Conservation (phyloP, 2,113 vertebrate genomes). For the Gymnarchus niloticus region DNA sequence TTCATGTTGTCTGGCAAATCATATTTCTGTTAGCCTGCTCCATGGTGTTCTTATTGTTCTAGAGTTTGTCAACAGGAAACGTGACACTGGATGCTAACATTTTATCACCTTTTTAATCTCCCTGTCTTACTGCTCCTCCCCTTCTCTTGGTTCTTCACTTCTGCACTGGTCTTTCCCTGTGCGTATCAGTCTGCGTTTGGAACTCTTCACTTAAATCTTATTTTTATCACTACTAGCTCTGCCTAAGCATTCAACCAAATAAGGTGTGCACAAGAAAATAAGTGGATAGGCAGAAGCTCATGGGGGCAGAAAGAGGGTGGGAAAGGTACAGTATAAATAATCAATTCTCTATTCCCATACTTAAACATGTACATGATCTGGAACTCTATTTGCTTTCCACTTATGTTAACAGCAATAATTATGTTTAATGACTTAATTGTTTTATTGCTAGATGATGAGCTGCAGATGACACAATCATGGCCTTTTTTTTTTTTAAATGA, state of each 20-base stretch:
- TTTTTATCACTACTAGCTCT: conserved; percentile 50
- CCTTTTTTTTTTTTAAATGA: not conserved
- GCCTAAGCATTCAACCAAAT: conserved; percentile 50
- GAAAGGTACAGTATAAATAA: conserved; percentile 42
- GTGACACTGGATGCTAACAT: conserved; percentile 31
- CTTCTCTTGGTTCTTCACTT: not conserved
- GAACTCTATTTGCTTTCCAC: not conserved
- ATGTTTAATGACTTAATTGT: not conserved
- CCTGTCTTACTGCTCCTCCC: not conserved
- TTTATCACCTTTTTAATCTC: conserved; percentile 19
- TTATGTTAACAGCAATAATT: not conserved
- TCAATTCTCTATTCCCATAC: conserved; percentile 48
- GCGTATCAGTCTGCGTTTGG: conserved; percentile 38
- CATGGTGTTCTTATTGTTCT: not conserved
- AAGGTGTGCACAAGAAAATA: conserved; percentile 40
- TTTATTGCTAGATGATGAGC: not conserved
- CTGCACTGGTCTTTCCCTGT: not conserved
- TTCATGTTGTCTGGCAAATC: not conserved
- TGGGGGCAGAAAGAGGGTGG: conserved; percentile 34
- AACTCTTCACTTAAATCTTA: conserved; percentile 49
- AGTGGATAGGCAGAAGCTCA: conserved; percentile 6
- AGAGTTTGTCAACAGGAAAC: conserved; percentile 17
- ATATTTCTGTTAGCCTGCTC: not conserved
- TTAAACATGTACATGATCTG: not conserved
- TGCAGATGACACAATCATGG: not conserved